Percentiles rank a stretch among this genome's conserved stretches.
Evolutionary conservation across 92 coral and sea anemone genomes (phyloP).

Genomic region (Paramuricea clavata): DNA sequence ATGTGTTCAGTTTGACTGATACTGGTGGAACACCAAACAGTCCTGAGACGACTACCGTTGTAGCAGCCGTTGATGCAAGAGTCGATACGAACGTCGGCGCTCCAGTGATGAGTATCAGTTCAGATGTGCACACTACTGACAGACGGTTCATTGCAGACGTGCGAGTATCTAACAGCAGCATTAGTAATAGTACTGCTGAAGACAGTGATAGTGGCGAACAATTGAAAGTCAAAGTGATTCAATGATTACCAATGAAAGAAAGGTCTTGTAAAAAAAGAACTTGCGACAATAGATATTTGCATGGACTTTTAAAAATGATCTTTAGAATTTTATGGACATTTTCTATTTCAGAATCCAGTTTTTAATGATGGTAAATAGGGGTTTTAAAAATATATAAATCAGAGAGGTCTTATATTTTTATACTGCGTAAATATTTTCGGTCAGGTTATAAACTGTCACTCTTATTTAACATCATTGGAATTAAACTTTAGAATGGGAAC

Average conservation of each 20-base stretch:
- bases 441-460: neutral
- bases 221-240: neutral
- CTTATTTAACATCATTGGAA: neutral
- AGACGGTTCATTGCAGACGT: no score
- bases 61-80: neutral
- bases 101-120: no score
- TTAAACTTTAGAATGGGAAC: neutral
- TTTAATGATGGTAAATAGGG: neutral
- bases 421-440: no score
- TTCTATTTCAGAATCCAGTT: neutral
- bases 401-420: neutral
- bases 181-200: neutral
- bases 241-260: neutral
- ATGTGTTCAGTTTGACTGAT: slow-evolving; percentile 46
- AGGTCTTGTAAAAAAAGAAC: no score
- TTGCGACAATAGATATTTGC: no score
- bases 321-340: neutral
- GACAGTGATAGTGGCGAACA: neutral
- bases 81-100: neutral
- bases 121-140: no score
- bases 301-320: neutral
- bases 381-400: neutral
- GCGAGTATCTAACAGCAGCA: no score
- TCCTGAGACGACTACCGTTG: neutral
- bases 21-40: neutral